Conservation (phyloP, 2,888 invertebrate species). For the Drosophila sordidapex region DNA sequence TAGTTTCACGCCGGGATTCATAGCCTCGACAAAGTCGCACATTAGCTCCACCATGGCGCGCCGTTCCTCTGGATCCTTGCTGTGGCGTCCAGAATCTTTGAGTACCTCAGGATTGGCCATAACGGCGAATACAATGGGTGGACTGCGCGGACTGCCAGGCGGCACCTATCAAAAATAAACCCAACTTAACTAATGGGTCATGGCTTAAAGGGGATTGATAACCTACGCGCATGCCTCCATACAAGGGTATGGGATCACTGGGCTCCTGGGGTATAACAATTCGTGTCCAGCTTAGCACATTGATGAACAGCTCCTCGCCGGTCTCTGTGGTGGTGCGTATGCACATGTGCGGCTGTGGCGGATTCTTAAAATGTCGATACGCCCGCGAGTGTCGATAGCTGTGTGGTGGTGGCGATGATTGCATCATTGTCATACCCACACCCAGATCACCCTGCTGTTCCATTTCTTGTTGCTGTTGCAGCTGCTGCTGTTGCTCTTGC, state of each 20-base stretch:
- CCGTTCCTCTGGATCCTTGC: constrained; percentile 88
- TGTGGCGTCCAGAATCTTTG: constrained; percentile 89
- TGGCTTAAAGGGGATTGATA: background rate
- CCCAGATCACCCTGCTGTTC: constrained; percentile 65
- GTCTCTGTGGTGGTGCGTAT: constrained; percentile 87
- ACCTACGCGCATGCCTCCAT: constrained; percentile 90
- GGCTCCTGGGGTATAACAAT: constrained; percentile 89
- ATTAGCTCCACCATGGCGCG: constrained; percentile 89
- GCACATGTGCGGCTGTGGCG: constrained; percentile 92
- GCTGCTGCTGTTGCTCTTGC: constrained; percentile 42
- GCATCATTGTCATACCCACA: constrained; percentile 72
- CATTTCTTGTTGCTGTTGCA: constrained; percentile 43
- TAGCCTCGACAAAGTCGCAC: constrained; percentile 90
- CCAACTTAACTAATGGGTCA: background rate
- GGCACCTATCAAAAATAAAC: constrained; percentile 85
- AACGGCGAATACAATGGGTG: constrained; percentile 89
- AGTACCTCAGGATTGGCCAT: constrained; percentile 91
- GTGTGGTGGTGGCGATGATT: constrained; percentile 86
- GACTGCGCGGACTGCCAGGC: constrained; percentile 87
- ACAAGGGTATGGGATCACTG: constrained; percentile 89
- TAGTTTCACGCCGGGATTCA: constrained; percentile 89
- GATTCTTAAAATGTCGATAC: constrained; percentile 89
- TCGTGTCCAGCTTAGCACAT: constrained; percentile 90
- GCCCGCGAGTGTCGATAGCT: constrained; percentile 87
- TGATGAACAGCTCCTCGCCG: constrained; percentile 87